Percentiles rank a stretch among this genome's conserved stretches.
Evolutionary conservation across 2,113 vertebrate genomes (phyloP).

Genomic region (Buteo buteo): DNA sequence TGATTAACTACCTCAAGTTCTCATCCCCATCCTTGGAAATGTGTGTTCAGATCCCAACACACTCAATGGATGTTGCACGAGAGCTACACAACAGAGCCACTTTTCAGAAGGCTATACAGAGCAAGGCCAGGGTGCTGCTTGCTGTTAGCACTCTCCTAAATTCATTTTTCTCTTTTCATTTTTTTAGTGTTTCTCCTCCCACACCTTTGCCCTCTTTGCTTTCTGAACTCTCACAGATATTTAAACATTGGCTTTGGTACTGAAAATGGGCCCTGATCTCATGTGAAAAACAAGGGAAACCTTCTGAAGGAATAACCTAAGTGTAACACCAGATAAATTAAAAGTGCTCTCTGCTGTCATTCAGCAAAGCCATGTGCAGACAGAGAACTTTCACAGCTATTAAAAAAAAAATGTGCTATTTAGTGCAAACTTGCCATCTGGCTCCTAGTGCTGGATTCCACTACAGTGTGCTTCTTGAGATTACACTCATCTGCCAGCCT

Average conservation of each 20-base stretch:
- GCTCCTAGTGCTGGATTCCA: slow-evolving; percentile 60
- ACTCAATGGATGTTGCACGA: background rate
- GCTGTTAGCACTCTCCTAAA: background rate
- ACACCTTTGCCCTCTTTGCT: background rate
- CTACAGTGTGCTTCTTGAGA: slow-evolving; percentile 53
- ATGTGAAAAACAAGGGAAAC: slow-evolving; percentile 12
- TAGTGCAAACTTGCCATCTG: slow-evolving; percentile 67
- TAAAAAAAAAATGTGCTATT: slow-evolving; percentile 69
- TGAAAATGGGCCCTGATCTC: background rate
- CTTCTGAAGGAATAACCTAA: slow-evolving; percentile 48
- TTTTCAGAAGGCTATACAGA: background rate
- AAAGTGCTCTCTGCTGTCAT: slow-evolving; percentile 45
- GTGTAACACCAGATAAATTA: slow-evolving; percentile 47
- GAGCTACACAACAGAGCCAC: background rate
- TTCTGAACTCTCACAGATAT: background rate
- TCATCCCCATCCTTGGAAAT: background rate
- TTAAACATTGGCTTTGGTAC: slow-evolving; percentile 12
- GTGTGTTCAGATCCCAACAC: background rate
- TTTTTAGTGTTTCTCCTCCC: background rate
- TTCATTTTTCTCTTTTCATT: background rate
- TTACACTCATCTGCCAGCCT: slow-evolving; percentile 62
- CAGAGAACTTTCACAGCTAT: slow-evolving; percentile 66
- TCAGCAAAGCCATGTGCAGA: slow-evolving; percentile 62
- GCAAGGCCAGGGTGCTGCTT: background rate
- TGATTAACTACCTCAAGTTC: background rate